Conservation (phyloP, 2,888 invertebrate species). For the Spodoptera exigua region DNA sequence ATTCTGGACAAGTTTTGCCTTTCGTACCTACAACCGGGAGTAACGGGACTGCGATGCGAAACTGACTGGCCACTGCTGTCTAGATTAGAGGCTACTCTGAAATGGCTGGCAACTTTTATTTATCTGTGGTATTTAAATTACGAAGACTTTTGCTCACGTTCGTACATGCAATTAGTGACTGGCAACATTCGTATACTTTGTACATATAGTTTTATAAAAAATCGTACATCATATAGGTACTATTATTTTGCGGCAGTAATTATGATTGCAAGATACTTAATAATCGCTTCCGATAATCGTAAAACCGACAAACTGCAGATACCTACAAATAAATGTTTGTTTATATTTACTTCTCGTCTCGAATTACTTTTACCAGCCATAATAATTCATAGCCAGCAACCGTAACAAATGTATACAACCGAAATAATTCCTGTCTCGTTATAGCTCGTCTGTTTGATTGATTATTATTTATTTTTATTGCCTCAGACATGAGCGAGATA, state of each 20-base stretch:
- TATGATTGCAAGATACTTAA: too few relatives aligned
- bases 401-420: constrained; percentile 37
- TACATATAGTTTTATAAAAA: too few relatives aligned
- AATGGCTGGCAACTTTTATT: constrained; percentile 22
- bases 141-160: background rate
- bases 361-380: constrained; percentile 1
- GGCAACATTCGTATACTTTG: too few relatives aligned
- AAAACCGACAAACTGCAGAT: too few relatives aligned
- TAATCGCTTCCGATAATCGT: too few relatives aligned
- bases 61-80: constrained; percentile 39
- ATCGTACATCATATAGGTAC: too few relatives aligned
- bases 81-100: constrained; percentile 36
- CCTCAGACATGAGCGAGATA: constrained; percentile 57
- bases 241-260: too few relatives aligned
- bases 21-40: constrained; percentile 17
- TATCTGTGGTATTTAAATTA: constrained; percentile 15
- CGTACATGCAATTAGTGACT: too few relatives aligned
- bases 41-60: constrained; percentile 36
- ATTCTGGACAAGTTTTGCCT: constrained; percentile 64
- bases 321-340: background rate
- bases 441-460: constrained; percentile 60
- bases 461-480: constrained; percentile 72
- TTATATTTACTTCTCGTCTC: background rate
- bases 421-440: constrained; percentile 46
- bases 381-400: constrained; percentile 19